Conservation (phyloP, 2,797 vertebrate genomes). For the Lacerta bilineata region DNA sequence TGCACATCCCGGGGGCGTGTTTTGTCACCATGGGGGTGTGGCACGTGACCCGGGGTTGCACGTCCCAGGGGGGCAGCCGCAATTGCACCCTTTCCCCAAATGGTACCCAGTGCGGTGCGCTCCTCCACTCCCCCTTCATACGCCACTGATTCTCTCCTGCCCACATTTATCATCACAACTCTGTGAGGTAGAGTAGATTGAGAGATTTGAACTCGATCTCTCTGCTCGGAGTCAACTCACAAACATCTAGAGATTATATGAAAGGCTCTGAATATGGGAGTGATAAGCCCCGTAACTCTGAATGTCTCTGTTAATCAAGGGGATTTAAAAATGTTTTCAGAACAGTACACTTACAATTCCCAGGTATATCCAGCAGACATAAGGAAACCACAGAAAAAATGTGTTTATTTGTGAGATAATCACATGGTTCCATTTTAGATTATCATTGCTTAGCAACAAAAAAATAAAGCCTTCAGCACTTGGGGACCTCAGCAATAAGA, state of each 20-base stretch:
- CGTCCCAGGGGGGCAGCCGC: too few relatives aligned
- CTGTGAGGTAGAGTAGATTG: neutral
- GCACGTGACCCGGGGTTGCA: too few relatives aligned
- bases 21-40: too few relatives aligned
- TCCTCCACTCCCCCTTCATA: too few relatives aligned
- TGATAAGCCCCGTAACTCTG: neutral
- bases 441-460: neutral
- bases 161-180: neutral
- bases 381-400: neutral
- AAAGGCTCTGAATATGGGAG: neutral
- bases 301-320: neutral
- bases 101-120: too few relatives aligned
- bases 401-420: constrained; percentile 10
- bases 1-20: too few relatives aligned
- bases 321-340: neutral
- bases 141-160: neutral
- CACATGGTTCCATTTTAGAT: constrained; percentile 16
- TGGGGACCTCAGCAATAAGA: neutral
- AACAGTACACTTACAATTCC: neutral
- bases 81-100: too few relatives aligned
- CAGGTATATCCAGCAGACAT: neutral
- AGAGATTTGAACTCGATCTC: neutral
- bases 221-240: neutral
- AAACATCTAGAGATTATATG: neutral
- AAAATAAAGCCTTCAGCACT: neutral